Evolutionary conservation across 92 coral and sea anemone genomes (phyloP).

Genomic region (Porites lobata): DNA sequence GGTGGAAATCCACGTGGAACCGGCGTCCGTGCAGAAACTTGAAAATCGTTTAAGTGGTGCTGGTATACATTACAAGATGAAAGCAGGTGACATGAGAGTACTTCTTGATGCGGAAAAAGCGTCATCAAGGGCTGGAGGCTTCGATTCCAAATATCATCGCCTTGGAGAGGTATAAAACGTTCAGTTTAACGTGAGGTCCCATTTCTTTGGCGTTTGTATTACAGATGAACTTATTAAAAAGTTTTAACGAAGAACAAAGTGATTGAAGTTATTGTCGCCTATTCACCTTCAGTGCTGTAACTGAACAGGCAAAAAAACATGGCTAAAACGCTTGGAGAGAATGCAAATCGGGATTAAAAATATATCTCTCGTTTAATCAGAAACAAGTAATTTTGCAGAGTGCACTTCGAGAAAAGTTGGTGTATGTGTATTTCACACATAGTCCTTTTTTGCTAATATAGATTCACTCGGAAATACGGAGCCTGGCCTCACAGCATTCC

Average conservation of each 20-base stretch:
- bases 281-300: no score
- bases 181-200: not conserved
- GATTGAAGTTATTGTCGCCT: no score
- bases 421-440: no score
- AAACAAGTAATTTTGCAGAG: no score
- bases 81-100: slow-evolving; percentile 56
- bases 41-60: slow-evolving; percentile 62
- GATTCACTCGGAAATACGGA: slow-evolving; percentile 74
- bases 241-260: no score
- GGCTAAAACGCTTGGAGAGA: no score
- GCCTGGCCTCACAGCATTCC: slow-evolving; percentile 55
- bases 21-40: slow-evolving; percentile 62
- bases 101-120: slow-evolving; percentile 66
- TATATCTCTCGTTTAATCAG: no score
- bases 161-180: slow-evolving; percentile 63
- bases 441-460: not conserved
- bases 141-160: slow-evolving; percentile 75
- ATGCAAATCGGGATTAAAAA: no score
- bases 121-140: slow-evolving; percentile 76
- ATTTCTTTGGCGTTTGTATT: no score
- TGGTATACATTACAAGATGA: slow-evolving; percentile 62
- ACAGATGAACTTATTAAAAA: no score
- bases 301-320: no score
- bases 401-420: no score
- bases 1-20: slow-evolving; percentile 84